These are phyloP conservation scores for Peromyscus attwateri DNA, from an alignment of 2,797 vertebrate genomes.

Conservation along the genomic window DNA sequence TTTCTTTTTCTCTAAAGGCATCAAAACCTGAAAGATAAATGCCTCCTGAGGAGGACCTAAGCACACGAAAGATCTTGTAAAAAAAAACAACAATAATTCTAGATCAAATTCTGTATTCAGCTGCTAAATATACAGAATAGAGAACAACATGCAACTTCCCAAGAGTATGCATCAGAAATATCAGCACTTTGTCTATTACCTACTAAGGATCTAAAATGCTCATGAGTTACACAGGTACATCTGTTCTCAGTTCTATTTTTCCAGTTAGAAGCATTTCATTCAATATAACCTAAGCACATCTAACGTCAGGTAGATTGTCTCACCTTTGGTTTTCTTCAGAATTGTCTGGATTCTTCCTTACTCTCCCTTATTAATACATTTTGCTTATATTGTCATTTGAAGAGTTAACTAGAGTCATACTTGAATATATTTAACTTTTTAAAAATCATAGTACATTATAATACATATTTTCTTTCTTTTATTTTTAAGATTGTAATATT, in stretches of 20 bases:
- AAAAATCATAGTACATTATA: neutral
- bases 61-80: neutral
- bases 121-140: neutral
- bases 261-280: neutral
- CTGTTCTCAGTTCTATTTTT: neutral
- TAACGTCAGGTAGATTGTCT: neutral
- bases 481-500: neutral
- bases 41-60: neutral
- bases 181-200: neutral
- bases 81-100: neutral
- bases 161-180: neutral
- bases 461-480: neutral
- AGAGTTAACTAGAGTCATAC: neutral
- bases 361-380: neutral
- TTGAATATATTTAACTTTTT: neutral
- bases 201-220: neutral
- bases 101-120: neutral
- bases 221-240: neutral
- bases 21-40: neutral
- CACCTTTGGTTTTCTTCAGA: neutral
- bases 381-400: neutral
- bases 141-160: neutral
- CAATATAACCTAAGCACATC: neutral
- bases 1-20: neutral
- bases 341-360: neutral